Conservation (phyloP, 2,888 invertebrate genomes). For the Agrilus biguttatus region DNA sequence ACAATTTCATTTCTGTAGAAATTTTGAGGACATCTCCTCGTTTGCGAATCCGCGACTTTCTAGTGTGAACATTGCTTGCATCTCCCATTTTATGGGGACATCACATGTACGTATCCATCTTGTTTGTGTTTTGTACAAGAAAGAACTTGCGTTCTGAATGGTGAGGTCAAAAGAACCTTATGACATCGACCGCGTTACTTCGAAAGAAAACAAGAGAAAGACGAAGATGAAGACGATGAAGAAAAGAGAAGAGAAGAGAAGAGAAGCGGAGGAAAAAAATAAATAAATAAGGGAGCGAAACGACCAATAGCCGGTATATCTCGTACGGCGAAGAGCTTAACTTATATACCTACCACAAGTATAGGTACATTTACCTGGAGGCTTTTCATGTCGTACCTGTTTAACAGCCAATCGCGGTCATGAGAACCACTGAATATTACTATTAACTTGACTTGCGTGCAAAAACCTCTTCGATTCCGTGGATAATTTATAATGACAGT, state of each 20-base stretch:
- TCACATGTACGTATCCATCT: no score
- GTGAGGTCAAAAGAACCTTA: neutral
- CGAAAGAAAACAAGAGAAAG: no score
- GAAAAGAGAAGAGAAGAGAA: neutral
- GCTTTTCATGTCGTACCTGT: conserved; percentile 9
- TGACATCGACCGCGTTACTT: neutral
- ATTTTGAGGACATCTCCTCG: no score
- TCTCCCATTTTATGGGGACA: no score
- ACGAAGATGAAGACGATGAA: no score
- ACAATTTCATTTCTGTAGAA: no score
- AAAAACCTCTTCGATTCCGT: conserved; percentile 3
- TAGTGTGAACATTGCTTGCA: no score
- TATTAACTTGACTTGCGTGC: conserved; percentile 7
- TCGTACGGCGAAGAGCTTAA: neutral
- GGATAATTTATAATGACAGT: no score
- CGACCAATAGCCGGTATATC: conserved; percentile 8
- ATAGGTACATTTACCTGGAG: conserved; percentile 9
- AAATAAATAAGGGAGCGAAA: neutral
- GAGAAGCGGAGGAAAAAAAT: neutral
- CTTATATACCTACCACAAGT: neutral
- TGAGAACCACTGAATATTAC: conserved; percentile 13
- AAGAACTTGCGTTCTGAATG: no score
- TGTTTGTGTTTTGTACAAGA: no score
- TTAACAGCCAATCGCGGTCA: conserved; percentile 14
- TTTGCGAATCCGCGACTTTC: no score